phyloP scores from a whole-genome alignment of 2,113 vertebrate genomes.

The Misgurnus anguillicaudatus region DNA sequence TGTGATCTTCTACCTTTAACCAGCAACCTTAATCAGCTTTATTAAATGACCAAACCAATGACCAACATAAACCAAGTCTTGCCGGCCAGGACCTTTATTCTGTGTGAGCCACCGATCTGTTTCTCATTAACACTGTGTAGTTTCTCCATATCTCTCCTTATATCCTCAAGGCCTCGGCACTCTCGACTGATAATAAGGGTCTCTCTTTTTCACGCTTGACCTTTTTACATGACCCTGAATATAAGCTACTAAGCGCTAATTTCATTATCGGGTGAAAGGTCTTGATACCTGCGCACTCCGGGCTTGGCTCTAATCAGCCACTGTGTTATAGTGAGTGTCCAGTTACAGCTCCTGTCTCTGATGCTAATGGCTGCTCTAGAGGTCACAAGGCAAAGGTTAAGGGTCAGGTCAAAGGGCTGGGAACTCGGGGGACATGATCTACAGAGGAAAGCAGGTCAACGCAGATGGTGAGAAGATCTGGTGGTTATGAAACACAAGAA shows the following conservation, averaged over 20 bases:
- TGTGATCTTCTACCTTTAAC: too few species aligned
- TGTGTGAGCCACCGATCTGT: slow-evolving; percentile 26
- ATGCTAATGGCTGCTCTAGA: slow-evolving; percentile 39
- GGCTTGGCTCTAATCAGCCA: slow-evolving; percentile 30
- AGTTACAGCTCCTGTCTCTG: slow-evolving; percentile 46
- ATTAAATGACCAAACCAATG: too few species aligned
- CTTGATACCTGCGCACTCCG: slow-evolving; percentile 34
- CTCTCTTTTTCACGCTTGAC: slow-evolving; percentile 39
- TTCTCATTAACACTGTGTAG: slow-evolving; percentile 38
- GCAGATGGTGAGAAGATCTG: slow-evolving; percentile 33
- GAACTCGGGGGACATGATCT: slow-evolving; percentile 15
- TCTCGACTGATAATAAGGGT: slow-evolving; percentile 35
- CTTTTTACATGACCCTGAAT: slow-evolving; percentile 27
- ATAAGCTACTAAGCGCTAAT: slow-evolving; percentile 47
- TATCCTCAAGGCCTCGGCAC: slow-evolving; percentile 22
- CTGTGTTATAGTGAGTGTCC: slow-evolving; percentile 39
- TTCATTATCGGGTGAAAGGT: slow-evolving; percentile 50
- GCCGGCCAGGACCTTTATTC: slow-evolving; percentile 8
- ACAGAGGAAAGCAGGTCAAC: not conserved
- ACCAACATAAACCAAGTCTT: too few species aligned
- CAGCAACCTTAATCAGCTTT: too few species aligned
- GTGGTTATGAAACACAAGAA: slow-evolving; percentile 10
- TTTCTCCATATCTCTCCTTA: slow-evolving; percentile 24
- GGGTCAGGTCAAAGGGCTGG: slow-evolving; percentile 26
- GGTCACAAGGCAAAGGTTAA: slow-evolving; percentile 24